Base-by-base conservation (phyloP, 2,797 vertebrate species). In the Pipistrellus pipistrellus region DNA sequence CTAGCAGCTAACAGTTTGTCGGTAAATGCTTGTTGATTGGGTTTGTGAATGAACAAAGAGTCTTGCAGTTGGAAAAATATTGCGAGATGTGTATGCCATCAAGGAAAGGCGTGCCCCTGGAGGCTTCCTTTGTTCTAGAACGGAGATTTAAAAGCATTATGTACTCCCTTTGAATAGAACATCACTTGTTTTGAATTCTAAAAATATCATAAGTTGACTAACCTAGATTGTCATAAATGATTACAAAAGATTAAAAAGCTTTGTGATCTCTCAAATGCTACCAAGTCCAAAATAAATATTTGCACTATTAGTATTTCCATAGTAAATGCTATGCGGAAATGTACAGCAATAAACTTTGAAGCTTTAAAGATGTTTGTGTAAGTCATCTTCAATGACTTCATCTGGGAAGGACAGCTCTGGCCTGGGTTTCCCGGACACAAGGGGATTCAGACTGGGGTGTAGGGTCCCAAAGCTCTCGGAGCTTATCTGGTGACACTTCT, bases 241-340 rank as follows among this genome's bases (percentile, higher is more conserved):
- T 86, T 93, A 59, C 95, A 78, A 95, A 95, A 72, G 89, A 64
- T 82, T 46, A 80, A 93, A 89, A 94, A 93, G 90, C 82, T 96
- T 96, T 97, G 96, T 96, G 92, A 94, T 83, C 75, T 93, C 76
- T 95, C 89, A 93, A 87, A 85, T 95, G 95, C 96, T 95, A 95
- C 75, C 17, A 85, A 95, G 32, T 88, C 90, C 96, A 91, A 85
- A 95, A 89, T 94, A 88, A 95, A 69, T 96, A 96, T 97, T 97
- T 97, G 96, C 96, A 97, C 96, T 97, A 90, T 92, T 93, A 95
- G 87, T 95, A 85, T 96, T 97, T 96, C 95, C 96, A 96, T 96
- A 95, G 96, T 95, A 62, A 83, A 95, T 94, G 95, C 96, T 96
- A 96, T 94, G 91, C 73, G 92, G 83, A 97, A 93, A 90, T 96